These are phyloP conservation scores for Callocephalon fimbriatum DNA, from an alignment of 2,113 vertebrate genomes.

Conservation along the genomic window DNA sequence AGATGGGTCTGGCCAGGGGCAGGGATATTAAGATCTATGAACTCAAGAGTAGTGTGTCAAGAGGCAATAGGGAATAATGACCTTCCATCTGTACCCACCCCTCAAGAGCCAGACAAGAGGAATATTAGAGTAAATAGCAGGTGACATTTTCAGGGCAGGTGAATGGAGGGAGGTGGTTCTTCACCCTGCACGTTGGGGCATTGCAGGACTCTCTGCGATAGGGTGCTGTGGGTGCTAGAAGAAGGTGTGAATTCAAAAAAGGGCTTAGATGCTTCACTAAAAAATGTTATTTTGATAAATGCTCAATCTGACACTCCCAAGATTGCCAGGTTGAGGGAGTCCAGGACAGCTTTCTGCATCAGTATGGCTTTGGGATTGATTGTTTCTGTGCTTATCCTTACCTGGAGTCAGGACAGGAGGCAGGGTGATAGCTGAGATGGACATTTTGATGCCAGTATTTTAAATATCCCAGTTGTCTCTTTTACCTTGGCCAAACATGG, in stretches of 20 bases:
- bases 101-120: not conserved
- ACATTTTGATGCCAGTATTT: not conserved
- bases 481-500: not conserved
- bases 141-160: not conserved
- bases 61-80: not conserved
- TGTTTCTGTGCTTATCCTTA: not conserved
- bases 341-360: not conserved
- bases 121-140: not conserved
- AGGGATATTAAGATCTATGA: not conserved
- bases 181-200: fast-evolving
- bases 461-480: not conserved
- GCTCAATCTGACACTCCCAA: not conserved
- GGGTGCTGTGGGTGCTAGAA: not conserved
- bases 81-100: not conserved
- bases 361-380: not conserved
- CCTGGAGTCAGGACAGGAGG: not conserved
- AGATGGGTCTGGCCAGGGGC: not conserved
- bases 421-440: not conserved
- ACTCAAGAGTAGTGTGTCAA: not conserved
- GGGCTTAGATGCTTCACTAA: not conserved
- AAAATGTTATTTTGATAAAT: not conserved
- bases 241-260: not conserved
- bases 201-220: fast-evolving
- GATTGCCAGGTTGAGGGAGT: fast-evolving
- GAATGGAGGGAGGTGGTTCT: not conserved